A percentile compares a stretch with the other conserved stretches of the same genome.
These are phyloP conservation scores for Sphaerophoria rueppellii DNA, from an alignment of 2,888 invertebrate genomes.

Conservation along the genomic window DNA sequence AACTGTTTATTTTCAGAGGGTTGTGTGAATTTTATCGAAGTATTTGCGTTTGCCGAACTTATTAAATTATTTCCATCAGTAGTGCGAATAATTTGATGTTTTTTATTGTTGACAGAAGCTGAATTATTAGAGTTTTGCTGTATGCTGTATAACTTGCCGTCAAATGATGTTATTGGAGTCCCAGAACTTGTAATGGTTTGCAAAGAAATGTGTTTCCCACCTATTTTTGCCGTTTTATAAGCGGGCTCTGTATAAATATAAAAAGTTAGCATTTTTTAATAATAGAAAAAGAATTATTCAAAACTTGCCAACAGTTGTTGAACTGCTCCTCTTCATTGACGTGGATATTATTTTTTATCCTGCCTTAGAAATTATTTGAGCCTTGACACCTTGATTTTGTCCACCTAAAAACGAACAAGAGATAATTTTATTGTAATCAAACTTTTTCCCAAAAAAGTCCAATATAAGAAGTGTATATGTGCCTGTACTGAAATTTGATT, in stretches of 20 bases:
- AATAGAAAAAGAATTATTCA: background rate
- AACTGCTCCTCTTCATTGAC: constrained; percentile 77
- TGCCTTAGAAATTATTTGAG: no score
- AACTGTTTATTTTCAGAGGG: constrained; percentile 54
- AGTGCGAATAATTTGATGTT: constrained; percentile 61
- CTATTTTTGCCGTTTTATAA: constrained; percentile 77
- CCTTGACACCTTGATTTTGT: no score
- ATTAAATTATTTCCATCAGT: constrained; percentile 59
- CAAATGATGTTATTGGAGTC: constrained; percentile 75
- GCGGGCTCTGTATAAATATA: constrained; percentile 68
- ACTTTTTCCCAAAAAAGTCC: no score
- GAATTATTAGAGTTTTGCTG: constrained; percentile 68
- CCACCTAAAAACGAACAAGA: no score
- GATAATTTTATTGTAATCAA: no score
- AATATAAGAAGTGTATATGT: no score
- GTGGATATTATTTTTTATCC: background rate
- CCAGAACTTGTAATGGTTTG: constrained; percentile 76
- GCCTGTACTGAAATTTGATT: no score
- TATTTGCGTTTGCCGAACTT: constrained; percentile 49
- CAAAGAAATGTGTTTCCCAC: constrained; percentile 75
- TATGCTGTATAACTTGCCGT: constrained; percentile 73
- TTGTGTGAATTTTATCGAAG: constrained; percentile 50
- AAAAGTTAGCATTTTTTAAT: background rate
- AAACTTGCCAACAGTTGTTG: constrained; percentile 69
- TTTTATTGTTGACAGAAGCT: constrained; percentile 57